Evolutionary conservation across 2,797 vertebrate genomes (phyloP), one percentile per base, ranked within the genome.

Genomic region (Ctenochaetus hawaiiensis): DNA sequence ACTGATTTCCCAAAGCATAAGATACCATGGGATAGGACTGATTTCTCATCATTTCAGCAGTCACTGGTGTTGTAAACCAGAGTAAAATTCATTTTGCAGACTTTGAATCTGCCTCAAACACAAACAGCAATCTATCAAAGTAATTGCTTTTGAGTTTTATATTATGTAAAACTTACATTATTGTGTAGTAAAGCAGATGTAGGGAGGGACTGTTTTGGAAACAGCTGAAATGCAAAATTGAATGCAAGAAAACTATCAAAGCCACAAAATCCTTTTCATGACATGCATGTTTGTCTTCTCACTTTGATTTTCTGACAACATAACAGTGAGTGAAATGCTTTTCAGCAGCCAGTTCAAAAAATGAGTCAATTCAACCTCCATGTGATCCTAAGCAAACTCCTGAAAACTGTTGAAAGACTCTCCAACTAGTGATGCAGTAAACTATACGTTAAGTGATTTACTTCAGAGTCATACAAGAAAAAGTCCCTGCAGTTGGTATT

Each of bases 231-330:
- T 20, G 57, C 39, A 45, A 69, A 66, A 72, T 63, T 74, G 52
- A 59, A 59, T 65, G 54, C 37, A 54, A 54, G 30, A 54, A 62
- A 61, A 34, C 37, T 47, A 65, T 34, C 39, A 48, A 56, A 60
- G 58, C 60, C 67, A 73, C 71, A 51, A 48, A 18, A 61, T 67
- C 37, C 58, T 69, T 68, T 60, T 59, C 67, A 51, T 44, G 64
- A 62, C 78, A 66, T 34, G 37, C 59, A 43, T 53, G 59, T 88
- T 82, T 72, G 62, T 79, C 56, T 67, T 72, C 67, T 78, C 11
- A 26, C 70, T 82, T 82, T 81, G 81, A 80, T 82, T 89, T 84
- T 78, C 66, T 77, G 69, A 78, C 78, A 90, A 72, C 41, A 44
- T 57, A 56, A 69, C 41, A 60, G 51, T 72, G 77, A 87, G 78